Evolutionary conservation across 2,113 vertebrate species (phyloP).

Genomic region (Anarhynchus alexandrinus): DNA sequence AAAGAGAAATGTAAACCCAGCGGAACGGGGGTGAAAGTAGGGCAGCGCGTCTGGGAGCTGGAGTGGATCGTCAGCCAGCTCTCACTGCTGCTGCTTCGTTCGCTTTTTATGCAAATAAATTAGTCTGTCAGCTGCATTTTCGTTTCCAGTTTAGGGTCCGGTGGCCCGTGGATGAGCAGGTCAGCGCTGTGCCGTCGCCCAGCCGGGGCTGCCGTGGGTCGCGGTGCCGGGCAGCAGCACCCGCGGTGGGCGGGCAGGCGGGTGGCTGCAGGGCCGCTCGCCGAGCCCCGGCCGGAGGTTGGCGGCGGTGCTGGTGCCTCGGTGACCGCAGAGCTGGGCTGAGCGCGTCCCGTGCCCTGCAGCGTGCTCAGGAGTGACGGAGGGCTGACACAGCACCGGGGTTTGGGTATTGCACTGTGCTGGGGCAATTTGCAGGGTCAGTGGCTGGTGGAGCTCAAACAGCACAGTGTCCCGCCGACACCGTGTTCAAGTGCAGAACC

Average conservation of each 20-base stretch:
- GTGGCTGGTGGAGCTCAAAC: not conserved
- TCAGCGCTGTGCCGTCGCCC: not conserved
- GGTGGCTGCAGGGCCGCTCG: not conserved
- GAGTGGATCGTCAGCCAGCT: not conserved
- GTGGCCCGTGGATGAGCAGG: not conserved
- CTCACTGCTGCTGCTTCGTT: not conserved
- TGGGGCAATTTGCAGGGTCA: not conserved
- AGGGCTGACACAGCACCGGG: not conserved
- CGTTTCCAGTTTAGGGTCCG: not conserved
- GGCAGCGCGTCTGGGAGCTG: not conserved
- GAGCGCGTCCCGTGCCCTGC: not conserved
- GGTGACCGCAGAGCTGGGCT: accelerated
- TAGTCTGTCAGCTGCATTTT: not conserved
- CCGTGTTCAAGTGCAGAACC: not conserved
- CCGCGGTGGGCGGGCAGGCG: not conserved
- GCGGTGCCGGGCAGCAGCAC: not conserved
- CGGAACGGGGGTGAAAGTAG: not conserved
- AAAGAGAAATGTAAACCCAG: not conserved
- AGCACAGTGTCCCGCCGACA: not conserved
- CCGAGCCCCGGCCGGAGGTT: not conserved
- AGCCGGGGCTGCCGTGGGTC: accelerated
- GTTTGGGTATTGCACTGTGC: not conserved
- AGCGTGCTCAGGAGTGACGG: accelerated
- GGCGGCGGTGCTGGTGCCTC: not conserved
- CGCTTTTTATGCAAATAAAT: not conserved